Base-by-base conservation (phyloP, 2,113 vertebrate species). In the Pteruthius melanotis region DNA sequence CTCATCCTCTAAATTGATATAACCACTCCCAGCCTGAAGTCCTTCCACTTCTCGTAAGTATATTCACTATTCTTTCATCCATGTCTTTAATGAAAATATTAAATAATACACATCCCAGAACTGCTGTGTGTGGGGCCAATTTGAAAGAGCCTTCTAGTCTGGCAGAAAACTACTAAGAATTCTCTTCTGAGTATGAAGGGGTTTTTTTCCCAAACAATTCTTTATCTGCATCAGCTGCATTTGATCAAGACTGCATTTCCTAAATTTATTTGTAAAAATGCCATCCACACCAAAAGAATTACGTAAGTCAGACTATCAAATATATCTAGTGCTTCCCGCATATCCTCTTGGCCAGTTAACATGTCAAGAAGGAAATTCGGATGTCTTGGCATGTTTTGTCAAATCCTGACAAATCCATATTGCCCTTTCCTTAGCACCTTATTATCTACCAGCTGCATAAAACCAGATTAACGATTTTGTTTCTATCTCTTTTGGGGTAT, bases 371-470 rank as follows among this genome's bases (percentile, higher is more conserved):
- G 10, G 56, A 92, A 94, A 90, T 92, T 74, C 20, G 23, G 78
- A 40, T 75, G 52, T 17, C 9, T 94, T 81, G 69, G 33, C 52
- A 87, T 86, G 40, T 77, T 87, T 96, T 92, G 64, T 86, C 85
- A 96, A 90, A 92, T 92, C 54, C 44, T 96, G 93, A 94, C 63
- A 90, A 93, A 93, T 92, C 83, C 80, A 70, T 64, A 71, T 63
- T 87, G 52, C 68, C 64, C 47, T 89, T 87, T 83, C 74, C 54
- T 89, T 72, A 90, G 37, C 53, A 69, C 37, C 50, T 90, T 77
- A 70, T 83, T 86, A 88, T 80, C 71, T 88, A 90, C 42, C 11
- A 45, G 28, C 54, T 88, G 42, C 45, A 88, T 54, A 95, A 94
- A 94, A 91, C 1, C 31, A 83, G 70, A 72, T 88, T 65, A 93